phyloP scores from a whole-genome alignment of 2,113 vertebrate genomes.

The Candoia aspera region DNA sequence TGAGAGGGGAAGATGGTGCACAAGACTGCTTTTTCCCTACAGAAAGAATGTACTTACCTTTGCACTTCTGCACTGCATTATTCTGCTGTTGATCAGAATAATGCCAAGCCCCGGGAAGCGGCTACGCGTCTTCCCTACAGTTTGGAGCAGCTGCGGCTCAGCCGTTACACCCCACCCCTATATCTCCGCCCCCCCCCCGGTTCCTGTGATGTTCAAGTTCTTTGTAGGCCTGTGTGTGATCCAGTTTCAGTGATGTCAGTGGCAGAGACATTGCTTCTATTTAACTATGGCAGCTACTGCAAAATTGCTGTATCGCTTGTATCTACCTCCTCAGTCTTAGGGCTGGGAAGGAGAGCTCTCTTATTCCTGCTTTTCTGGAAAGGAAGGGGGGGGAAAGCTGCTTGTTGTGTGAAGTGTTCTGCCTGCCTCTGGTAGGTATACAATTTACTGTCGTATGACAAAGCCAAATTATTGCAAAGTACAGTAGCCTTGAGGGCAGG shows the following conservation, averaged over 20 bases:
- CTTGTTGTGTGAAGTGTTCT: neutral
- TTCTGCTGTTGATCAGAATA: neutral
- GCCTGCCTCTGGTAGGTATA: neutral
- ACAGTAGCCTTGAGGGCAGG: neutral
- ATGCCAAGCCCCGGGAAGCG: neutral
- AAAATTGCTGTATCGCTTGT: neutral
- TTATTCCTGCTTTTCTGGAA: neutral
- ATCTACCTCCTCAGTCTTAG: neutral
- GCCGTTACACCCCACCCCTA: neutral
- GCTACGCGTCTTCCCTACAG: neutral
- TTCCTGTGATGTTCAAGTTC: neutral
- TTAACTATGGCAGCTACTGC: neutral
- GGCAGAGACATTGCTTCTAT: constrained; percentile 11
- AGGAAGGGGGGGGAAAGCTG: neutral
- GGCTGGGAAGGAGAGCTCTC: neutral
- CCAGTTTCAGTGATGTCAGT: constrained; percentile 33
- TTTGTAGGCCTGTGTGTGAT: neutral
- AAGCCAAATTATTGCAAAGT: neutral
- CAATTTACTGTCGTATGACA: neutral
- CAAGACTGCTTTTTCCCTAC: constrained; percentile 10
- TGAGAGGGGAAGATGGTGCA: constrained; percentile 49
- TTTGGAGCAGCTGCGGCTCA: neutral
- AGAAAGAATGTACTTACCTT: constrained; percentile 60
- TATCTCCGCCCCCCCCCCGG: too few species aligned
- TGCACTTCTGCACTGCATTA: constrained; percentile 32